Conservation (phyloP, 2,888 invertebrate genomes). For the Heliconius cydno region DNA sequence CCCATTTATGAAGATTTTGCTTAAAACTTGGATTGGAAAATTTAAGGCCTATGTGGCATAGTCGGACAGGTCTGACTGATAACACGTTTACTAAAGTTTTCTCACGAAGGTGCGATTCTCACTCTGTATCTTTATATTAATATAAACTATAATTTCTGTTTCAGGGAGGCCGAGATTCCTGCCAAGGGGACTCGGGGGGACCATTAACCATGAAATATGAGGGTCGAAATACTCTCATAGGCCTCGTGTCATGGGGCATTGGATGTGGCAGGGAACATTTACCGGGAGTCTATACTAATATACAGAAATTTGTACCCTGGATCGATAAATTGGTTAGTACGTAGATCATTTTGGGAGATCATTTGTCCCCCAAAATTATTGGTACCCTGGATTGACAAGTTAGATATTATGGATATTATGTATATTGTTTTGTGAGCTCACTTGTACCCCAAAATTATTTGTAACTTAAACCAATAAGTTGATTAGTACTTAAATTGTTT, state of each 20-base stretch:
- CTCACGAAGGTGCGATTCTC: no score
- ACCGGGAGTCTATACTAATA: constrained; percentile 96
- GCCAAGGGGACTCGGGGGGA: constrained; percentile 92
- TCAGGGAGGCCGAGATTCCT: constrained; percentile 88
- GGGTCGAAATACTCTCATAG: constrained; percentile 93
- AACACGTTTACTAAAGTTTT: no score
- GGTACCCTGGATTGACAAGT: neutral
- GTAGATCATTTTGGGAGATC: constrained; percentile 41
- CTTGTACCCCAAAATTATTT: neutral
- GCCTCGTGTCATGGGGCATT: constrained; percentile 95
- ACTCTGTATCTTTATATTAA: no score
- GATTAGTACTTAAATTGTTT: no score
- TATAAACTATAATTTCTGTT: constrained; percentile 40
- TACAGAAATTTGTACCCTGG: constrained; percentile 96
- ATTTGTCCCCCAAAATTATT: neutral
- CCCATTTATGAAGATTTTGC: no score
- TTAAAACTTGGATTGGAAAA: no score
- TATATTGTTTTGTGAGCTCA: neutral
- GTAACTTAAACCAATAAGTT: no score
- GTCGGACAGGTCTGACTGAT: no score
- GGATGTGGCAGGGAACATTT: constrained; percentile 95
- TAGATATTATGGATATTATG: no score
- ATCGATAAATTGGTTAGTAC: constrained; percentile 90
- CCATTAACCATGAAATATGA: constrained; percentile 94
- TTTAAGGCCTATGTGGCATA: no score